A percentile compares a stretch with the other conserved stretches of the same genome.
Conservation (phyloP, 2,113 vertebrate genomes). For the Solea senegalensis region DNA sequence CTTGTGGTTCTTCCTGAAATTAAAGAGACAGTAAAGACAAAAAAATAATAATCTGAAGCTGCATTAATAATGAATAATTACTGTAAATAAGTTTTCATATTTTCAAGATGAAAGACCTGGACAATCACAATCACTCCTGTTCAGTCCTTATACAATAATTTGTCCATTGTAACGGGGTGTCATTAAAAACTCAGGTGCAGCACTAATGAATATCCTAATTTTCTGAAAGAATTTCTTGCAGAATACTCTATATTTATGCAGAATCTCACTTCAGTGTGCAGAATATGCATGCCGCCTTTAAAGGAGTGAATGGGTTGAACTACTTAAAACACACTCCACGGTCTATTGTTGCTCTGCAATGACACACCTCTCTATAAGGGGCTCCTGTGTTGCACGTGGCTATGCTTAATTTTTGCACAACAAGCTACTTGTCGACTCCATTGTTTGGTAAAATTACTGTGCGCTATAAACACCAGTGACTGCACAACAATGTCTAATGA, state of each 20-base stretch:
- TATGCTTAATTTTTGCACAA: conserved; percentile 20
- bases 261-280: background rate
- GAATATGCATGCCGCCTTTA: background rate
- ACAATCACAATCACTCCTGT: background rate
- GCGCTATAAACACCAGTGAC: background rate
- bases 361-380: background rate
- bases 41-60: background rate
- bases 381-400: background rate
- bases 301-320: background rate
- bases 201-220: background rate
- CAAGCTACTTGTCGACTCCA: background rate
- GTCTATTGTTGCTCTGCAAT: conserved; percentile 7
- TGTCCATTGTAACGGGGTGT: background rate
- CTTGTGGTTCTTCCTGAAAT: background rate
- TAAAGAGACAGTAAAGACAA: background rate
- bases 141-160: background rate
- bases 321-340: background rate
- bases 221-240: background rate
- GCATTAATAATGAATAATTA: background rate
- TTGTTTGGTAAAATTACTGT: conserved; percentile 21
- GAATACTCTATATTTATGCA: background rate
- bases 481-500: background rate
- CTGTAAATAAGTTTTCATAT: background rate
- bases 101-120: background rate
- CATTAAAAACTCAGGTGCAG: background rate